A percentile compares a stretch with the other conserved stretches of the same genome.
Evolutionary conservation across 2,888 invertebrate genomes (phyloP).

Genomic region (Drosophila helvetica): DNA sequence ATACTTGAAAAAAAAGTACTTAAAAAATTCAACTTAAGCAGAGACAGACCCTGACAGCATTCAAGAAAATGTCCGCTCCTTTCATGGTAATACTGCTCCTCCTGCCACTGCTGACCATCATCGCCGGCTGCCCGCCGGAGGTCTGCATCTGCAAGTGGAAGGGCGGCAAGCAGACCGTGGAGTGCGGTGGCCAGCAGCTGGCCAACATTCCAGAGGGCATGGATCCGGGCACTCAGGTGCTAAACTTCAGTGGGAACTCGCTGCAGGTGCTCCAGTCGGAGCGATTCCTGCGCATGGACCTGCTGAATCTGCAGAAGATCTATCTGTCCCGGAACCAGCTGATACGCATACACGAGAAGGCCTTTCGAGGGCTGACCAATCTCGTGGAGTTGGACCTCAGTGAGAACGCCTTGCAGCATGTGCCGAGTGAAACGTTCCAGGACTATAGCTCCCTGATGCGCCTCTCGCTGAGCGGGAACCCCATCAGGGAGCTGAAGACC

Average conservation of each 20-base stretch:
- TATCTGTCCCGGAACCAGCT: conserved; percentile 92
- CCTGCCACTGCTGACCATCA: conserved; percentile 2
- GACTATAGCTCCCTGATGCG: conserved; percentile 93
- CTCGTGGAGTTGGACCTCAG: conserved; percentile 95
- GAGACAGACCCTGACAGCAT: not conserved
- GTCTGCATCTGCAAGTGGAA: conserved; percentile 96
- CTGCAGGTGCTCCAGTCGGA: conserved; percentile 91
- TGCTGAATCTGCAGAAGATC: conserved; percentile 94
- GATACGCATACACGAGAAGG: conserved; percentile 90
- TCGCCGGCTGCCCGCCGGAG: conserved; percentile 87
- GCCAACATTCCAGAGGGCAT: conserved; percentile 91
- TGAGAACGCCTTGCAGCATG: conserved; percentile 90
- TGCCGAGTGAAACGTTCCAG: conserved; percentile 91
- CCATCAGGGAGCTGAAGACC: conserved; percentile 89
- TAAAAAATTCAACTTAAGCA: conserved; percentile 1
- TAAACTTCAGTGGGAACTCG: conserved; percentile 93
- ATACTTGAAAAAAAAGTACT: conserved; percentile 2
- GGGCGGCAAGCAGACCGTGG: conserved; percentile 95
- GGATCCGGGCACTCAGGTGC: conserved; percentile 93
- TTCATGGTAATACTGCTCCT: conserved; percentile 1
- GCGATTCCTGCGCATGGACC: conserved; percentile 90
- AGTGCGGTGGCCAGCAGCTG: conserved; percentile 92
- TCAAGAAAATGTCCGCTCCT: conserved; percentile 1
- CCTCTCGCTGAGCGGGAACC: conserved; percentile 91
- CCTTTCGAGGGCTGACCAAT: conserved; percentile 93